Percentiles rank a stretch among this genome's conserved stretches.
phyloP scores from a whole-genome alignment of 2,888 invertebrate species.

The Tipula lateralis region DNA sequence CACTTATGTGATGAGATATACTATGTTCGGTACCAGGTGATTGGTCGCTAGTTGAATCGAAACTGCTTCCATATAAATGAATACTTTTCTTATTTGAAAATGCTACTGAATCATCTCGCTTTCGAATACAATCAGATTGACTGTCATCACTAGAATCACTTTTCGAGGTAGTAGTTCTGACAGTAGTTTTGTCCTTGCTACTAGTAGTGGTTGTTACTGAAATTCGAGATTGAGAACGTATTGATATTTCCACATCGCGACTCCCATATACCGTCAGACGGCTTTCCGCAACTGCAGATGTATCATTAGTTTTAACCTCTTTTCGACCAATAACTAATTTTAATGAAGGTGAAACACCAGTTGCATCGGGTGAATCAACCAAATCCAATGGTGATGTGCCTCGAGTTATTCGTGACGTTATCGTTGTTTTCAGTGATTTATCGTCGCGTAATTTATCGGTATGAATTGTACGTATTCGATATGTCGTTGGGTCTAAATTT shows the following conservation, averaged over 20 bases:
- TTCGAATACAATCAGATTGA: conserved; percentile 37
- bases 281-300: conserved; percentile 53
- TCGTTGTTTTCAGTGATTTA: neutral
- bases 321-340: conserved; percentile 54
- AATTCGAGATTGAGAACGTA: conserved; percentile 53
- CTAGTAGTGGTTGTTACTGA: conserved; percentile 49
- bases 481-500: conserved; percentile 29
- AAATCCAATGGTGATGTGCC: conserved; percentile 36
- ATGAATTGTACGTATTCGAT: neutral
- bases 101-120: conserved; percentile 52
- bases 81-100: conserved; percentile 53
- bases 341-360: conserved; percentile 41
- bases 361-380: conserved; percentile 28
- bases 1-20: conserved; percentile 52
- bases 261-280: conserved; percentile 52
- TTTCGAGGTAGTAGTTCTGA: conserved; percentile 32
- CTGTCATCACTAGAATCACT: conserved; percentile 31
- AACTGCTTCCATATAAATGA: conserved; percentile 49
- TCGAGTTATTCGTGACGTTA: conserved; percentile 31
- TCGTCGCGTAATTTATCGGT: neutral
- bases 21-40: conserved; percentile 52
- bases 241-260: conserved; percentile 54
- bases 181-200: conserved; percentile 30
- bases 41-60: conserved; percentile 43
- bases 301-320: conserved; percentile 52